phyloP scores from a whole-genome alignment of 2,113 vertebrate genomes.

The Pluvianellus socialis region DNA sequence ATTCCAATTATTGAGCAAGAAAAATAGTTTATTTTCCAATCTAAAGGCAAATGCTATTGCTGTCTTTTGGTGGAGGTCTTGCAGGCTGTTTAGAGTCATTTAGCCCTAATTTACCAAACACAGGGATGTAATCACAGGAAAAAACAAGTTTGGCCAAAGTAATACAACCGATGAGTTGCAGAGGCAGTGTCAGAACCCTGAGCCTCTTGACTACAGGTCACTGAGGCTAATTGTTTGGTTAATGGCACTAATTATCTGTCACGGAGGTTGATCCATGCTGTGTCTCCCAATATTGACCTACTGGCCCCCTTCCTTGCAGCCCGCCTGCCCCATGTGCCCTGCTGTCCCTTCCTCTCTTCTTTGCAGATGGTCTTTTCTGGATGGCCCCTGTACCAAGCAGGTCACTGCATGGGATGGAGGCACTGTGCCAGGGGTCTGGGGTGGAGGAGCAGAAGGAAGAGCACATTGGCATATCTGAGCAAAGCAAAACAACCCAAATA shows the following conservation, averaged over 20 bases:
- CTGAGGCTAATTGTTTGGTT: not conserved
- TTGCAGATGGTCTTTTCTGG: conserved; percentile 28
- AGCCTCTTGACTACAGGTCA: not conserved
- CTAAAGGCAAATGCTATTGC: not conserved
- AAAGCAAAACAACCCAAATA: not conserved
- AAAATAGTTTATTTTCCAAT: not conserved
- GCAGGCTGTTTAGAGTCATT: not conserved
- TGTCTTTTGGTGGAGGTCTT: not conserved
- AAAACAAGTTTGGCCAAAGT: not conserved
- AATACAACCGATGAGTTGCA: not conserved
- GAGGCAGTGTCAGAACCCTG: not conserved
- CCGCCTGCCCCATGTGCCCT: fast-evolving
- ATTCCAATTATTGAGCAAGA: not conserved
- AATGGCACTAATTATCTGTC: not conserved
- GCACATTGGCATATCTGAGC: not conserved
- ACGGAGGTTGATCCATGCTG: not conserved
- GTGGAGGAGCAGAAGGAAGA: not conserved
- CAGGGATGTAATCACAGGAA: not conserved
- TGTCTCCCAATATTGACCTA: not conserved
- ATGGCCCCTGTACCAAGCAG: not conserved
- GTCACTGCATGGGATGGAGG: not conserved
- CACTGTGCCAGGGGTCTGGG: not conserved
- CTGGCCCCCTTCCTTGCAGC: fast-evolving
- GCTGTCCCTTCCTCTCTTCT: not conserved
- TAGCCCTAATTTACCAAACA: not conserved